Base-by-base conservation (phyloP, 1,140 invertebrate species). In the Cryptotermes secundus region DNA sequence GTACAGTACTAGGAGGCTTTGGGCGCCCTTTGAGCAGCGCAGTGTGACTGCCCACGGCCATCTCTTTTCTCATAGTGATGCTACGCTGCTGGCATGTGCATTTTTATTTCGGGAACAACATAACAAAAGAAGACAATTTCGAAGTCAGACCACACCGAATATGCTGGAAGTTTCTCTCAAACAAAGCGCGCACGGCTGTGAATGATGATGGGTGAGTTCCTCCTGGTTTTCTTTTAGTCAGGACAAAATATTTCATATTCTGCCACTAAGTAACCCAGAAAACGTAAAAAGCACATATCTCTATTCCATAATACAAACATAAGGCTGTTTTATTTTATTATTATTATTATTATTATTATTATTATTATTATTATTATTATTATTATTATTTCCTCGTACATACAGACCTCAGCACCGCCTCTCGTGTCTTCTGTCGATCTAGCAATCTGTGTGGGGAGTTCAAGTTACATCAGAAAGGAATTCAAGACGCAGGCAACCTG, bases 51-150 rank as follows among this genome's bases (percentile, higher is more conserved):
- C 9, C 59, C 53, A 59, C 16, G 7, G 53, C 53, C 26, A 14
- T 59, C 53, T 59, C 6, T 72, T 72, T 31, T 72, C 59, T 72
- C 26, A 22, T 26, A 22, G 19, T 59, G 26, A 22, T 59, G 53
- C 12, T 59, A 59, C 24, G 53, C 59, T 72, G 59, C 59, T 72
- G 59, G 31, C 59, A 72, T 72, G 26, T 72, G 59, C 26, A 72
- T 31, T 72, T 72, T 72, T 72, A 72, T 72, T 72, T 72, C n/a
- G 26, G 59, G 59, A 72, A 72, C n/a, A 72, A n/a, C 59, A 31
- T 31, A 72, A n/a, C 26, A 14, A 72, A 72, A 72, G 59, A 72
- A 31, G 59, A 72, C n/a, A 31, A 72, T 72, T 72, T 72, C 4
- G 59, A 72, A 72, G 59, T 72, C 59, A 31, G 59, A 72, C 19